Evolutionary conservation across 2,797 vertebrate genomes (phyloP), one percentile per base, ranked within the genome.

Genomic region (Cossypha polioptera): DNA sequence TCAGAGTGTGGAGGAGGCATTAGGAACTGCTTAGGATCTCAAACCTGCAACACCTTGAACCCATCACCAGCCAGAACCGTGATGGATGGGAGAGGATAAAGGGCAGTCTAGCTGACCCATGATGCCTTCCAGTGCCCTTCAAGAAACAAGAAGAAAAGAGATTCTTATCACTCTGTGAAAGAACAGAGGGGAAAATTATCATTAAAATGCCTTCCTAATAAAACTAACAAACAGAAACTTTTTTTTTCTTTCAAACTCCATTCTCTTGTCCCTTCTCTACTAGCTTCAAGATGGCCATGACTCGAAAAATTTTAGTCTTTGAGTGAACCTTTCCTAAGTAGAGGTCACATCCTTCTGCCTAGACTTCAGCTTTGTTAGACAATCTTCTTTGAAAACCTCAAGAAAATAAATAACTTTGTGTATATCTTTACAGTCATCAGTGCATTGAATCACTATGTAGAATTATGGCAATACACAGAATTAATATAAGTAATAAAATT

Each of bases 81-180:
- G 97, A 97, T 97, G 95, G 96, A 97, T 96, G 95, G 86, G 91
- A 88, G 54, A 95, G 96, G 93, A 97, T 93, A 96, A 96, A 96
- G 94, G 92, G 91, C 91, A 96, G 92, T 55, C 88, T 88, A 91
- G 91, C 88, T 96, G 95, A 96, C 95, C 95, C 95, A 96, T 95
- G 95, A 95, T 96, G 92, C 90, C 91, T 94, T 96, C 95, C 94
- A 94, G 95, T 94, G 95, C 94, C 96, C 95, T 96, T 91, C 91
- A 91, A 92, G 93, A 91, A 93, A 90, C 85, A 92, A 95, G 95
- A 94, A 94, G 88, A 94, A 95, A 96, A 96, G 94, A 96, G 90
- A 96, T 96, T 96, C 95, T 97, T 92, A 97, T 94, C 95, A 90
- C 87, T 86, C 93, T 91, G 79, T 89, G 93, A 96, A 94, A 94